Base-by-base conservation (phyloP, 2,113 vertebrate genomes). In the Choloepus hoffmanni region DNA sequence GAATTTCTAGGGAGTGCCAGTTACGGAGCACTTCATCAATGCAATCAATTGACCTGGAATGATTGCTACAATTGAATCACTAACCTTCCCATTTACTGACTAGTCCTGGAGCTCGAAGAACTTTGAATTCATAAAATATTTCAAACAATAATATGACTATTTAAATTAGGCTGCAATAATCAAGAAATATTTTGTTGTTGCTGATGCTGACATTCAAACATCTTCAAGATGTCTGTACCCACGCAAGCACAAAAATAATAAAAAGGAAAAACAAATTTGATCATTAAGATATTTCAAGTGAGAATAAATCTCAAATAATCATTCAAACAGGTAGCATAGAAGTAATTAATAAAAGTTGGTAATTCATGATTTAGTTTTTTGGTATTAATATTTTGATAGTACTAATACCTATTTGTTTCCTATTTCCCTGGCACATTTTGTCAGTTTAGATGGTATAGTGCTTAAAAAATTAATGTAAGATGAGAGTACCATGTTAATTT, bases 271-370 rank as follows among this genome's bases (percentile, higher is more conserved):
- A 81, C 2, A 74, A 85, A 0, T 60, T 60, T 73, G 48, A 86
- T 40, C 3, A 92, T 76, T 73, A 68, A 24, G 43, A 24, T 45
- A 79, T 83, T 78, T 62, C 62, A 86, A 76, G 3, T 85, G 5
- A 89, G 93, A 93, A 92, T 55, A 90, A 81, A 77, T 72, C 50
- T 81, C 19, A 79, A 90, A 62, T 45, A 92, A 73, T 6, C 36
- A 72, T 55, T 60, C 2, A 84, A 92, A 96, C 3, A 67, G 11
- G 33, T 93, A 24, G 67, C 10, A 28, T 28, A 89, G 7, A 84
- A 74, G 3, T 74, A 1, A 65, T 62, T 43, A 70, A 85, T 28
- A 74, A 84, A 67, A 74, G 4, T 65, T 72, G 26, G 40, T 33
- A 84, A 76, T 14, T 81, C 19, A 48, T 43, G 30, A 68, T 85